Evolutionary conservation across 2,113 vertebrate species (phyloP), one percentile per base, ranked within the genome.

Genomic region (Aegithalos caudatus): DNA sequence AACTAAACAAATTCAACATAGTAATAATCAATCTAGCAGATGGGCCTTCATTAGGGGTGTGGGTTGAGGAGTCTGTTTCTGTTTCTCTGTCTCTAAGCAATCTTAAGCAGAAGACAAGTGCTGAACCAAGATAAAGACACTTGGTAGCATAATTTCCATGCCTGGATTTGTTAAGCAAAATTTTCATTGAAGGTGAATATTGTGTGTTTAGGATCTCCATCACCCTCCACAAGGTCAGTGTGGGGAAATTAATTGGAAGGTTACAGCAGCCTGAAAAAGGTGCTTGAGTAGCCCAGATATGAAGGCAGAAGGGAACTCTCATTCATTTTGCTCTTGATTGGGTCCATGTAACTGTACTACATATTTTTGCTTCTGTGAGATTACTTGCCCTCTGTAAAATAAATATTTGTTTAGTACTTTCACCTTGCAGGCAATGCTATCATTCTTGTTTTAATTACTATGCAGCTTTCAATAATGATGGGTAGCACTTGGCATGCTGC

Each of bases 381-480:
- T 81, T 85, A 76, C 33, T 60, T 64, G 44, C 53, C 40, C 22
- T 60, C 48, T 44, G 15, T 29, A 94, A 94, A 92, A 91, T 69
- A 97, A 94, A 65, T 90, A 88, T 94, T 92, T 95, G 86, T 91
- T 93, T 91, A 85, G 12, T 15, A 88, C 66, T 90, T 94, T 85
- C 45, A 87, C 71, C 66, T 92, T 90, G 37, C 66, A 66, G 70
- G 42, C 35, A 92, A 82, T 38, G 28, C 24, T 90, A 90, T 91
- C 10, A 72, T 53, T 93, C 71, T 88, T 91, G 27, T 88, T 93
- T 93, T 94, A 94, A 95, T 96, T 88, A 85, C 73, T 72, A 4
- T 84, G 11, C 4, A 4, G 10, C 25, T 96, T 87, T 93, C 72
- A 88, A 80, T 92, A 96, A 88, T 37, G 37, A 65, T 48, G 7